phyloP scores from a whole-genome alignment of 2,888 invertebrate genomes.

The Hydraecia micacea region DNA sequence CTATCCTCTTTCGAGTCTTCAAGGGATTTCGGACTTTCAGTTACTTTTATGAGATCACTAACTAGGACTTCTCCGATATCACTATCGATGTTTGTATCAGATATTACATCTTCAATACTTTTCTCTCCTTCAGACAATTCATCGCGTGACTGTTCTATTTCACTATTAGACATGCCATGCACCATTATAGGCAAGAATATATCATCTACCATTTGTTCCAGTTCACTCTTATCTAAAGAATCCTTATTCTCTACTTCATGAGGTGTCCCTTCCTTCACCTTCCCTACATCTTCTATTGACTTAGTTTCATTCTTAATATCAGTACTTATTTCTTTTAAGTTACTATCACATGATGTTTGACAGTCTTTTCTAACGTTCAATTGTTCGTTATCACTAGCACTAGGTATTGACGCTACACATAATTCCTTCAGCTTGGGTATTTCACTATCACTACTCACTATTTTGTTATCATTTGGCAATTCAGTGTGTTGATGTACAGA shows the following conservation, averaged over 20 bases:
- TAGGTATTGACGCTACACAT: conserved; percentile 85
- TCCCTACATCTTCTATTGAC: conserved; percentile 84
- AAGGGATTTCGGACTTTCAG: conserved; percentile 49
- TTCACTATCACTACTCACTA: conserved; percentile 82
- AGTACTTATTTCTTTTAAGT: conserved; percentile 80
- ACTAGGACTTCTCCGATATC: conserved; percentile 61
- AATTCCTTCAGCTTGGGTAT: conserved; percentile 85
- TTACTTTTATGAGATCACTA: conserved; percentile 67
- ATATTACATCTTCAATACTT: conserved; percentile 34
- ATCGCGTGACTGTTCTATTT: conserved; percentile 59
- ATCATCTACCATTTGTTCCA: conserved; percentile 66
- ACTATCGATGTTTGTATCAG: conserved; percentile 50
- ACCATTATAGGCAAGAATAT: conserved; percentile 70
- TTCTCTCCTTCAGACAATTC: conserved; percentile 40
- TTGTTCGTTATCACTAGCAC: conserved; percentile 84
- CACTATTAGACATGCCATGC: conserved; percentile 60
- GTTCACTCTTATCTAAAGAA: conserved; percentile 62
- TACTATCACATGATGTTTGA: conserved; percentile 86
- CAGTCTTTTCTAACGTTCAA: conserved; percentile 86
- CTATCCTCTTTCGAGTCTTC: conserved; percentile 51
- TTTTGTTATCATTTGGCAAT: conserved; percentile 83
- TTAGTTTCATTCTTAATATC: conserved; percentile 84
- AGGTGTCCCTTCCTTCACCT: conserved; percentile 67
- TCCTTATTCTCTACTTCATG: conserved; percentile 71
- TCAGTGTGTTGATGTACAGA: conserved; percentile 71